These are phyloP conservation scores for Zootoca vivipara DNA, from an alignment of 2,113 vertebrate genomes.

Conservation along the genomic window DNA sequence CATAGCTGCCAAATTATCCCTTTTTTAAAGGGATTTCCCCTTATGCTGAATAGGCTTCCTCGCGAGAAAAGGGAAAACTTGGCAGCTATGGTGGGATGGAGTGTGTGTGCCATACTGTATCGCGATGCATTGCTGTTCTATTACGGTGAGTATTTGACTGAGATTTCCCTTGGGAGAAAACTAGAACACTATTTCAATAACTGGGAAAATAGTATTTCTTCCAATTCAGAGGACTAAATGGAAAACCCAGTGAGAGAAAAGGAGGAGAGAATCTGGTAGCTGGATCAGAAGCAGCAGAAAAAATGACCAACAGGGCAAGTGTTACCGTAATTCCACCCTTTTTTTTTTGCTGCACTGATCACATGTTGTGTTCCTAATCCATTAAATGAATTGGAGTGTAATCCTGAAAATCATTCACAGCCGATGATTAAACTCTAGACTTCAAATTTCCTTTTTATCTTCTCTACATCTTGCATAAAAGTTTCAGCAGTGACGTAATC, in stretches of 20 bases:
- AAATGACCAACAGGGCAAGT: constrained; percentile 23
- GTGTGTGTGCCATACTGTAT: constrained; percentile 12
- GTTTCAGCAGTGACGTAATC: not conserved
- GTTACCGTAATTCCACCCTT: not conserved
- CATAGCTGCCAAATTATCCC: too few species aligned
- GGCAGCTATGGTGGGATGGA: too few species aligned
- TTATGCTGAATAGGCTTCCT: too few species aligned
- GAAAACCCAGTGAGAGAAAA: constrained; percentile 2
- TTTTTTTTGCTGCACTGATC: not conserved
- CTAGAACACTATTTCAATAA: constrained; percentile 35
- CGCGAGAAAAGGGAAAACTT: too few species aligned
- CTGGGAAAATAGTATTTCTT: constrained; percentile 17
- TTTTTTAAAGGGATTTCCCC: too few species aligned
- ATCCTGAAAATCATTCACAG: not conserved
- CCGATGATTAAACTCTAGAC: not conserved
- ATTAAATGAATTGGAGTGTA: not conserved
- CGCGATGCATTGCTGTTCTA: constrained; percentile 41
- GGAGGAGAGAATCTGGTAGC: not conserved
- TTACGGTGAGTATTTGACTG: constrained; percentile 25
- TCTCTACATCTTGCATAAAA: not conserved
- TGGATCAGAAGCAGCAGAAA: not conserved
- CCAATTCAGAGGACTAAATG: not conserved
- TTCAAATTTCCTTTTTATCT: not conserved
- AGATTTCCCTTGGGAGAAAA: constrained; percentile 24
- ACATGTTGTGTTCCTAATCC: not conserved